Evolutionary conservation across 2,888 invertebrate genomes (phyloP), one percentile per base, ranked within the genome.

Genomic region (Mycogona germanica): DNA sequence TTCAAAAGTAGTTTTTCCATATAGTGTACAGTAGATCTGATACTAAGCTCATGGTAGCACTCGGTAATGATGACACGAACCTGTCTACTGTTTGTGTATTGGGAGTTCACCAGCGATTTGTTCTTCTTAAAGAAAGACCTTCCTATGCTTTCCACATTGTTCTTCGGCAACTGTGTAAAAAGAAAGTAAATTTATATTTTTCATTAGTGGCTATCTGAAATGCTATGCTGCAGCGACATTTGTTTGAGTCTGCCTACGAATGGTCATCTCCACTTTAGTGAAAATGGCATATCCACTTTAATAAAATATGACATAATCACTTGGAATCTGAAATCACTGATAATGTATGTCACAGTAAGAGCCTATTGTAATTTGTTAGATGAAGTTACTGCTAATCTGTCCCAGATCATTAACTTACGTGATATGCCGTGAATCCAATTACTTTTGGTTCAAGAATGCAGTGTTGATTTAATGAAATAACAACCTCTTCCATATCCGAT

Each of bases 381-480:
- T n/a, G n/a, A n/a, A n/a, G n/a, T n/a, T n/a, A n/a, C n/a, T n/a
- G n/a, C n/a, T n/a, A n/a, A n/a, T n/a, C n/a, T n/a, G n/a, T n/a
- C n/a, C n/a, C n/a, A n/a, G n/a, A n/a, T n/a, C n/a, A n/a, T n/a
- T 7, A 30, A 5, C 29, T 28, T 54, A 60, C 60, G 54, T 60
- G 57, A 42, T 60, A 61, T 25, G 57, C 81, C 51, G 88, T 88
- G 67, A 91, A 92, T 29, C 92, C 92, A 60, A 92, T 86, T 57
- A 89, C 88, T 74, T 89, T 88, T 12, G 91, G 89, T 68, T 91
- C 91, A 76, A 89, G 84, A 50, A 89, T 84, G 58, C 86, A 85
- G 69, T 91, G 88, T 66, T 91, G 91, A 68, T 87, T 87, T 12
- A 92, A 71, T 0, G 87, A 87, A 49, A 92, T 80, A 14, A 91